Evolutionary conservation across 1,140 invertebrate genomes (phyloP).

Genomic region (Habropoda laboriosa): DNA sequence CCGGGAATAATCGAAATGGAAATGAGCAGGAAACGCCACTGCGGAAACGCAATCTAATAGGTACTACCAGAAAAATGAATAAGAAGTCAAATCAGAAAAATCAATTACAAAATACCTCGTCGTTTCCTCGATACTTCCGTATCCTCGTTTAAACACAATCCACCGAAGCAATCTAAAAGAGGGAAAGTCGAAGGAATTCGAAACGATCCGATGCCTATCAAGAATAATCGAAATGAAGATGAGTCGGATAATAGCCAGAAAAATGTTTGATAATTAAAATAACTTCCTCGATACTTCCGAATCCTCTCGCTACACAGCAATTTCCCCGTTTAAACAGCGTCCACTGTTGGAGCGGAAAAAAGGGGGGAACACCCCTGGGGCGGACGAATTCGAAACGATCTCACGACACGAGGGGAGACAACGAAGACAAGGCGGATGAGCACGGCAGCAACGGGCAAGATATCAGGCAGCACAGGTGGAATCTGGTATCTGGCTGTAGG

Average conservation of each 20-base stretch:
- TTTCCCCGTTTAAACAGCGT: neutral
- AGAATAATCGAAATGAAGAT: no score
- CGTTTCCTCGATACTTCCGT: no score
- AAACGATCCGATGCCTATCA: no score
- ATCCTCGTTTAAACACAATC: no score
- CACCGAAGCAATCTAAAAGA: no score
- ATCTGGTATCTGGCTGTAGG: conserved; percentile 69
- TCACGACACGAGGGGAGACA: conserved; percentile 63
- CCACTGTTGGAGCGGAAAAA: neutral
- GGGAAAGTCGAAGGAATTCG: no score
- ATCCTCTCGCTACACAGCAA: neutral
- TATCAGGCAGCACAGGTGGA: conserved; percentile 70
- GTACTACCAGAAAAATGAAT: neutral
- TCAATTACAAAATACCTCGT: no score
- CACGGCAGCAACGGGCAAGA: conserved; percentile 61
- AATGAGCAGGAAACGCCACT: conserved; percentile 16
- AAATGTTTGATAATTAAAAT: no score
- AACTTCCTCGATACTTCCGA: no score
- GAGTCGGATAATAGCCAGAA: no score
- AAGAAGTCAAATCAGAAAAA: neutral
- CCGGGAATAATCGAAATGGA: conserved; percentile 53
- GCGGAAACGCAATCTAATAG: neutral
- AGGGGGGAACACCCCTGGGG: conserved; percentile 21
- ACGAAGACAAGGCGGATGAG: conserved; percentile 59
- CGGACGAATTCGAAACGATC: conserved; percentile 61